A percentile compares a stretch with the other conserved stretches of the same genome.
phyloP scores from a whole-genome alignment of 2,797 vertebrate species.

The Pyrocephalus nanus region DNA sequence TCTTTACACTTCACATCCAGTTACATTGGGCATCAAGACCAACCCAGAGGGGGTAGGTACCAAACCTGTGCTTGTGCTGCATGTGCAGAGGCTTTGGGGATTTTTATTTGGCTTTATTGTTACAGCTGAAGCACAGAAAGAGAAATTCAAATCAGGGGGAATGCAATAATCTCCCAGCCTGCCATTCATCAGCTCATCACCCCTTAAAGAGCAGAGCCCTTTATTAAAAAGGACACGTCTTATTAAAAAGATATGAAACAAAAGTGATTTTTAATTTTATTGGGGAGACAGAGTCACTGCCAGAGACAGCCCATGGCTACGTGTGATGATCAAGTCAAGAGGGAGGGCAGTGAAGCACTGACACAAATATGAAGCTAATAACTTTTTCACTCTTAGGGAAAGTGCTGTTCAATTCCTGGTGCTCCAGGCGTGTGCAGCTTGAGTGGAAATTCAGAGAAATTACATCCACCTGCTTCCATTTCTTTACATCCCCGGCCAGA shows the following conservation, averaged over 20 bases:
- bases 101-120: neutral
- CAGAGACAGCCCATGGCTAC: conserved; percentile 69
- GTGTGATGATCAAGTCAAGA: conserved; percentile 48
- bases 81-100: neutral
- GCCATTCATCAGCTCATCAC: conserved; percentile 39
- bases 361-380: conserved; percentile 74
- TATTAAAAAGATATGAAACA: conserved; percentile 66
- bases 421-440: conserved; percentile 63
- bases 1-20: neutral
- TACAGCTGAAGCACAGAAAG: neutral
- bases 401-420: conserved; percentile 65
- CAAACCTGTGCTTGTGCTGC: neutral
- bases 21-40: neutral
- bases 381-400: conserved; percentile 69
- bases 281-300: conserved; percentile 66
- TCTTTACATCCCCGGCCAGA: conserved; percentile 28
- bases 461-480: conserved; percentile 65
- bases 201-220: conserved; percentile 34
- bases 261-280: conserved; percentile 77
- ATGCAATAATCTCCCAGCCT: conserved; percentile 25
- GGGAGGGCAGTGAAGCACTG: conserved; percentile 43
- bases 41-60: neutral
- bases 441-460: conserved; percentile 65
- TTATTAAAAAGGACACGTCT: conserved; percentile 65
- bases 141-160: conserved; percentile 58